Conservation (phyloP, 2,888 invertebrate species). For the Pecten maximus region DNA sequence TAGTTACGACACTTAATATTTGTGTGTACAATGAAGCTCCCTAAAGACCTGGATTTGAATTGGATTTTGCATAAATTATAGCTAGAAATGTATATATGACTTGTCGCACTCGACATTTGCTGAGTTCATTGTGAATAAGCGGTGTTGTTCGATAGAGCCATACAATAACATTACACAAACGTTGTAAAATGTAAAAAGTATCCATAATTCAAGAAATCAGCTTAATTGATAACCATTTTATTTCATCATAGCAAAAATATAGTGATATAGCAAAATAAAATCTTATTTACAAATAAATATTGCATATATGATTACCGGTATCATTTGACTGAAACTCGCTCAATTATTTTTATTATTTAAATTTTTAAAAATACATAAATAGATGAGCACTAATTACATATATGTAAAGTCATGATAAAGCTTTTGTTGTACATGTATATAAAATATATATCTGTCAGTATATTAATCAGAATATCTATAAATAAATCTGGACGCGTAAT, state of each 20-base stretch:
- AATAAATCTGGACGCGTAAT: not conserved
- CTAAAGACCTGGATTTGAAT: too few relatives aligned
- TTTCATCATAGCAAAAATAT: not conserved
- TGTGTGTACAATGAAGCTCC: too few relatives aligned
- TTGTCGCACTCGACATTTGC: too few relatives aligned
- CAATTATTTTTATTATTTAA: not conserved
- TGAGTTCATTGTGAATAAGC: too few relatives aligned
- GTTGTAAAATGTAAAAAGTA: too few relatives aligned
- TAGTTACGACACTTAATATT: too few relatives aligned
- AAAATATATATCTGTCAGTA: not conserved
- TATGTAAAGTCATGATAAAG: not conserved
- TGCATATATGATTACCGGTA: constrained; percentile 23
- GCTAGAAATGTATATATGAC: too few relatives aligned
- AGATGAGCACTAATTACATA: not conserved
- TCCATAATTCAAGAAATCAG: too few relatives aligned
- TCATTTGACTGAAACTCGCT: not conserved
- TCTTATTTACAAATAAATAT: not conserved
- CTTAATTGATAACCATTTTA: not conserved
- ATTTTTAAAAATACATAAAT: not conserved
- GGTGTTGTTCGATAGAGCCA: too few relatives aligned
- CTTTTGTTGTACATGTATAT: not conserved
- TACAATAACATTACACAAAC: too few relatives aligned
- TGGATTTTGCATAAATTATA: too few relatives aligned
- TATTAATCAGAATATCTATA: not conserved
- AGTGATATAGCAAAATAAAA: not conserved